Percentiles rank a stretch among this genome's conserved stretches.
phyloP scores from a whole-genome alignment of 2,888 invertebrate genomes.

The Lithosia quadra region DNA sequence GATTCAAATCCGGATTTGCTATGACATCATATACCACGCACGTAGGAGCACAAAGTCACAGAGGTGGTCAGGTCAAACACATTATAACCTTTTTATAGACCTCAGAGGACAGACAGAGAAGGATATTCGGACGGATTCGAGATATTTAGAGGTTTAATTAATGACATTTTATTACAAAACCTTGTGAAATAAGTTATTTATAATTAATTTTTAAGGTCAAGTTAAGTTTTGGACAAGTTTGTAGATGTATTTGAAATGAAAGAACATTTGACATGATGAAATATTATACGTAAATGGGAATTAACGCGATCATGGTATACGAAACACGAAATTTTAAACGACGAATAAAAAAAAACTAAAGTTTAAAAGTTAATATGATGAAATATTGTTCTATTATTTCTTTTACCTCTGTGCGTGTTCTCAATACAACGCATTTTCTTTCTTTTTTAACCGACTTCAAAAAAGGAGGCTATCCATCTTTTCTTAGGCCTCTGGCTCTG shows the following conservation, averaged over 20 bases:
- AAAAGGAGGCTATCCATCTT: no score
- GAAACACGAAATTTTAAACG: no score
- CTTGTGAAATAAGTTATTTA: constrained; percentile 1
- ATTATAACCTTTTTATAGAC: constrained; percentile 18
- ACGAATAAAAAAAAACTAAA: no score
- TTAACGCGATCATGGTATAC: no score
- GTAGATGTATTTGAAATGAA: background rate
- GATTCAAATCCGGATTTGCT: constrained; percentile 18
- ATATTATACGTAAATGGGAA: no score
- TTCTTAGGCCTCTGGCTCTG: no score
- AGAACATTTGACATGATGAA: no score
- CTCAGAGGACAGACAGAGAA: constrained; percentile 20
- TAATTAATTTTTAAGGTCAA: background rate
- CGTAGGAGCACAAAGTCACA: constrained; percentile 19
- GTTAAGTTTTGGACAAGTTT: background rate
- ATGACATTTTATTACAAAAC: background rate
- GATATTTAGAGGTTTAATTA: constrained; percentile 1
- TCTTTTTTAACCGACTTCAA: no score
- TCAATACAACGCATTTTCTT: no score
- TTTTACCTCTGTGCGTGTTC: no score
- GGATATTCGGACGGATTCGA: background rate
- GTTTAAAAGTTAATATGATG: no score
- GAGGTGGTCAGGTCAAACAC: constrained; percentile 18
- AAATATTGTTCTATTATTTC: no score
- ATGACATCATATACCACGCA: constrained; percentile 20